Evolutionary conservation across 2,113 vertebrate genomes (phyloP).

Genomic region (Ictalurus punctatus): DNA sequence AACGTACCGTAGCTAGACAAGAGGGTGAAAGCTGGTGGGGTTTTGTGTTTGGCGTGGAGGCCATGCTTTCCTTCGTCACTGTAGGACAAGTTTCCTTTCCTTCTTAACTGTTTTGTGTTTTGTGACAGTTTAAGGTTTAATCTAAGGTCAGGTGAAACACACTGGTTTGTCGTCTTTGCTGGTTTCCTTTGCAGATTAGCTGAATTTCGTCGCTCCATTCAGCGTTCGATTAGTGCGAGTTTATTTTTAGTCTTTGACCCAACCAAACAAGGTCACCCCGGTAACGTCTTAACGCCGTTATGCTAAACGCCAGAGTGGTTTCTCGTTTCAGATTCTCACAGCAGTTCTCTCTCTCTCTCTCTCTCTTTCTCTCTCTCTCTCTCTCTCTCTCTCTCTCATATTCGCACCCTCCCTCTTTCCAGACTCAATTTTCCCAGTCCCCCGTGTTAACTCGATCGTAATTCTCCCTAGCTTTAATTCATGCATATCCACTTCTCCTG

Average conservation of each 20-base stretch:
- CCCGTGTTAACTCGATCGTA: conserved; percentile 50
- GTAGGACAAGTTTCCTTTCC: not conserved
- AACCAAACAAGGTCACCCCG: not conserved
- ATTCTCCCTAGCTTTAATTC: conserved; percentile 59
- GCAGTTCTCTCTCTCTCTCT: not conserved
- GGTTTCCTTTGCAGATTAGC: not conserved
- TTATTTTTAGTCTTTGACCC: not conserved
- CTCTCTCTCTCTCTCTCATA: too few species aligned
- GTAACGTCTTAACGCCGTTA: not conserved
- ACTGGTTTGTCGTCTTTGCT: not conserved
- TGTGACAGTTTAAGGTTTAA: not conserved
- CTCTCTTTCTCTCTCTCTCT: too few species aligned
- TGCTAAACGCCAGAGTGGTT: not conserved
- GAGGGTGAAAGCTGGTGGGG: too few species aligned
- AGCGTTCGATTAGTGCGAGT: not conserved
- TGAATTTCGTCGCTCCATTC: not conserved
- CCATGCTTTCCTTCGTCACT: not conserved
- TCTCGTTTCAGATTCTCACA: not conserved
- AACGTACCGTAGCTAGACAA: too few species aligned
- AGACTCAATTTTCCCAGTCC: conserved; percentile 46
- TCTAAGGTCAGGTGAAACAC: not conserved
- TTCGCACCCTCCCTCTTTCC: not conserved
- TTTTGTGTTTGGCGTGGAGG: not conserved
- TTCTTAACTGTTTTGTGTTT: not conserved
- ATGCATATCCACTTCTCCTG: conserved; percentile 56